A percentile compares a stretch with the other conserved stretches of the same genome.
These are phyloP conservation scores for Teleogryllus occipitalis DNA, from an alignment of 1,140 invertebrate genomes.

Conservation along the genomic window DNA sequence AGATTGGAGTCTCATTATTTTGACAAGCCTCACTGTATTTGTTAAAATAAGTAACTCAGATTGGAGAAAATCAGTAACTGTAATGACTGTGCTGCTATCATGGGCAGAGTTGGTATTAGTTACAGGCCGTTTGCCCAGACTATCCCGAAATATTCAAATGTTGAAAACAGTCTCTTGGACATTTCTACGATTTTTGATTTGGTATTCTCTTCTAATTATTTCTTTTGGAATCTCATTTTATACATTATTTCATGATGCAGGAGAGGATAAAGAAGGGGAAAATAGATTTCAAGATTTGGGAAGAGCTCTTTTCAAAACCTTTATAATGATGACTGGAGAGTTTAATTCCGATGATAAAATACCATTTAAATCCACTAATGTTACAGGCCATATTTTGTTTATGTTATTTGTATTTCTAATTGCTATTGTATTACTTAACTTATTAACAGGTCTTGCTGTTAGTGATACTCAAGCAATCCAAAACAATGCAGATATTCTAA, in stretches of 20 bases:
- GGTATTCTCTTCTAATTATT: constrained; percentile 68
- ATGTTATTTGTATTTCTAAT: constrained; percentile 31
- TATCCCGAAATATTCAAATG: constrained; percentile 71
- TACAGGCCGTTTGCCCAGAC: constrained; percentile 59
- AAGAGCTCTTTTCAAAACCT: constrained; percentile 63
- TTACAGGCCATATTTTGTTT: constrained; percentile 28
- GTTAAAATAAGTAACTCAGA: constrained; percentile 37
- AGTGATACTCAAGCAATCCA: constrained; percentile 30
- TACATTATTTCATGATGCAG: constrained; percentile 49
- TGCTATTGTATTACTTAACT: constrained; percentile 31
- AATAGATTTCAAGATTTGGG: constrained; percentile 49
- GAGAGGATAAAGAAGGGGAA: constrained; percentile 29
- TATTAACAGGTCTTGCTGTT: constrained; percentile 32
- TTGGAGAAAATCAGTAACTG: constrained; percentile 43
- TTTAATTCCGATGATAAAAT: constrained; percentile 45
- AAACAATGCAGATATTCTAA: constrained; percentile 22
- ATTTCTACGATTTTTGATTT: constrained; percentile 65
- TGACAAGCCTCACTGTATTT: constrained; percentile 47
- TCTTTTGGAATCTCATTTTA: constrained; percentile 74
- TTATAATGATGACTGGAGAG: constrained; percentile 75
- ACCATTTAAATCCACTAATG: constrained; percentile 31
- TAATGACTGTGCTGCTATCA: constrained; percentile 60
- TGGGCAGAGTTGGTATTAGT: constrained; percentile 65
- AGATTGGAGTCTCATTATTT: constrained; percentile 53
- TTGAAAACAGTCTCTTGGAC: constrained; percentile 64